Conservation (phyloP, 2,888 invertebrate species). For the Automeris io region DNA sequence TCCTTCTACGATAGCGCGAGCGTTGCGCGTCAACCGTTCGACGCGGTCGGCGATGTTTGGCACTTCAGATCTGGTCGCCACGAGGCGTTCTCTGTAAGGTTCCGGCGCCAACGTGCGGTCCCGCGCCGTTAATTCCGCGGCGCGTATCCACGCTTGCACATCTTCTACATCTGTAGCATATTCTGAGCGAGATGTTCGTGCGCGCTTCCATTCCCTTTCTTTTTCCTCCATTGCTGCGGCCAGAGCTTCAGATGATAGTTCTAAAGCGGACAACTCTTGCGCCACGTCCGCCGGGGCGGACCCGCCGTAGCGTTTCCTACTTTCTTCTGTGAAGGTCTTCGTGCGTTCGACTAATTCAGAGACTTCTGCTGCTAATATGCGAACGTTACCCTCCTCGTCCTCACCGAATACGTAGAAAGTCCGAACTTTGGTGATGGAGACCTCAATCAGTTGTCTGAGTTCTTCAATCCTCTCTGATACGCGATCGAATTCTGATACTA, state of each 20-base stretch:
- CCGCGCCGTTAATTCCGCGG: constrained; percentile 88
- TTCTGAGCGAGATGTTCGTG: constrained; percentile 87
- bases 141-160: constrained; percentile 89
- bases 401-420: constrained; percentile 87
- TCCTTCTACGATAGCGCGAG: constrained; percentile 86
- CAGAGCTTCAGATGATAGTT: constrained; percentile 87
- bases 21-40: constrained; percentile 87
- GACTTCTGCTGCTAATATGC: constrained; percentile 75
- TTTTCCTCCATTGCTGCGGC: constrained; percentile 91
- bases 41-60: constrained; percentile 84
- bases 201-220: constrained; percentile 90
- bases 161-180: constrained; percentile 88
- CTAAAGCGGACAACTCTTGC: constrained; percentile 88
- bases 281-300: constrained; percentile 86
- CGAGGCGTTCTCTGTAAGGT: constrained; percentile 85
- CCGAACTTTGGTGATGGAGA: constrained; percentile 80
- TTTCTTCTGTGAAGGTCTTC: constrained; percentile 76
- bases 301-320: constrained; percentile 79
- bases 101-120: constrained; percentile 88
- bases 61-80: constrained; percentile 86
- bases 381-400: constrained; percentile 80
- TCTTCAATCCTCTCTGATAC: constrained; percentile 83
- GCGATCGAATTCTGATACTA: constrained; percentile 85
- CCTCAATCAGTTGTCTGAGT: constrained; percentile 81
- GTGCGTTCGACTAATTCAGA: constrained; percentile 75